Evolutionary conservation across 2,797 vertebrate genomes (phyloP).

Genomic region (Pangasius krempfi): DNA sequence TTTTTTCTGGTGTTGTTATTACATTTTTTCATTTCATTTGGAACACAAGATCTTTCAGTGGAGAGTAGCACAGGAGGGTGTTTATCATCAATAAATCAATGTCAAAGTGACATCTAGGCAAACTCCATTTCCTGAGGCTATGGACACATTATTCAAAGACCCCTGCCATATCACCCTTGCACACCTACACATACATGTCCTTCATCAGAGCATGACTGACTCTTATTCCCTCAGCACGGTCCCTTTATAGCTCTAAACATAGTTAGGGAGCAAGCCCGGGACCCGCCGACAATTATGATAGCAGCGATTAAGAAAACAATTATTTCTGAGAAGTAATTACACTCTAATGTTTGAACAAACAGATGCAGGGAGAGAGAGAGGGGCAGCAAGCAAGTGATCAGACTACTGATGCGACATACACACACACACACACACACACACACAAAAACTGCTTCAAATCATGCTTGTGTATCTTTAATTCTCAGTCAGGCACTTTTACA

Average conservation of each 20-base stretch:
- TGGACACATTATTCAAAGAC: constrained; percentile 59
- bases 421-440: constrained; percentile 18
- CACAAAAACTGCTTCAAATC: not conserved
- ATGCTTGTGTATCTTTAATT: constrained; percentile 26
- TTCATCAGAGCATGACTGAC: constrained; percentile 48
- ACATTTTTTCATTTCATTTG: constrained; percentile 48
- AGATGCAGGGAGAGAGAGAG: constrained; percentile 54
- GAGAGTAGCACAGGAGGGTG: constrained; percentile 65
- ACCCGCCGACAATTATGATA: constrained; percentile 67
- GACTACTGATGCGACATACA: constrained; percentile 53
- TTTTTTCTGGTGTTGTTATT: constrained; percentile 26
- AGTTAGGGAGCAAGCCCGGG: constrained; percentile 47
- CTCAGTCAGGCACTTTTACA: constrained; percentile 21
- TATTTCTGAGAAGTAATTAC: constrained; percentile 79
- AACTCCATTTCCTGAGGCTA: constrained; percentile 55
- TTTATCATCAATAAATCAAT: constrained; percentile 63
- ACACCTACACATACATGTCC: constrained; percentile 27
- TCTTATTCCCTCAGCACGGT: constrained; percentile 44
- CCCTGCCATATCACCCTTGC: constrained; percentile 47
- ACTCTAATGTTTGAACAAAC: constrained; percentile 71
- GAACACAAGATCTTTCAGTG: constrained; percentile 34
- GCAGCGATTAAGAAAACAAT: constrained; percentile 74
- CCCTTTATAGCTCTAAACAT: constrained; percentile 51
- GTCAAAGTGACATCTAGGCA: constrained; percentile 53
- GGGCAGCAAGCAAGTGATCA: constrained; percentile 58